Percentiles rank a stretch among this genome's conserved stretches.
Evolutionary conservation across 2,888 invertebrate genomes (phyloP).

Genomic region (Aquatica leii): DNA sequence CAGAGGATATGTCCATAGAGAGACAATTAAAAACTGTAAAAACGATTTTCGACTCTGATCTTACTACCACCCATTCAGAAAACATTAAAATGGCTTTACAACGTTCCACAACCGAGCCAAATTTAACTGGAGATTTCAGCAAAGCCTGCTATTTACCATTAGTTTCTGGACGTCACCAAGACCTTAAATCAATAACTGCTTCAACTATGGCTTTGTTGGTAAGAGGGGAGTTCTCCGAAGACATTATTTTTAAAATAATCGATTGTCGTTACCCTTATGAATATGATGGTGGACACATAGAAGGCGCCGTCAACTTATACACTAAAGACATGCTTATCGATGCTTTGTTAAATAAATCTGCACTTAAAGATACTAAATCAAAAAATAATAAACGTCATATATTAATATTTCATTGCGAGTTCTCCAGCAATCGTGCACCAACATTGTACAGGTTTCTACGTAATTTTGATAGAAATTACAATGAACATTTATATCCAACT

Average conservation of each 20-base stretch:
- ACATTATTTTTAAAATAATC: slow-evolving; percentile 76
- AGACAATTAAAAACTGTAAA: background rate
- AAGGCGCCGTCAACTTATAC: slow-evolving; percentile 83
- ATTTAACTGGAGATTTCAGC: slow-evolving; percentile 86
- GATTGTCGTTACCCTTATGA: slow-evolving; percentile 98
- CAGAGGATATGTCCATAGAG: background rate
- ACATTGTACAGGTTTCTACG: slow-evolving; percentile 87
- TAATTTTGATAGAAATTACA: slow-evolving; percentile 81
- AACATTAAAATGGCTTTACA: slow-evolving; percentile 58
- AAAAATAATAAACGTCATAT: slow-evolving; percentile 64
- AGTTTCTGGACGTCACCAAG: slow-evolving; percentile 65
- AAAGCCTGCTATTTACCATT: slow-evolving; percentile 75
- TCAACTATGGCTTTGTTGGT: slow-evolving; percentile 78
- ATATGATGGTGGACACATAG: slow-evolving; percentile 90
- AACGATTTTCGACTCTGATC: background rate
- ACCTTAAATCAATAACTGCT: slow-evolving; percentile 80
- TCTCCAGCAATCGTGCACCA: slow-evolving; percentile 95
- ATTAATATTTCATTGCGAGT: slow-evolving; percentile 97
- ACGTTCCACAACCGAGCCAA: slow-evolving; percentile 73
- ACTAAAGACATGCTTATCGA: slow-evolving; percentile 77
- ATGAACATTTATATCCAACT: slow-evolving; percentile 83
- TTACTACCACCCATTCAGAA: slow-evolving; percentile 17
- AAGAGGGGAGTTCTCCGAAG: slow-evolving; percentile 71
- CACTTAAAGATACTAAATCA: background rate
- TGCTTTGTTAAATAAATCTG: slow-evolving; percentile 62